phyloP scores from a whole-genome alignment of 2,113 vertebrate species.

The Petroica traversi region DNA sequence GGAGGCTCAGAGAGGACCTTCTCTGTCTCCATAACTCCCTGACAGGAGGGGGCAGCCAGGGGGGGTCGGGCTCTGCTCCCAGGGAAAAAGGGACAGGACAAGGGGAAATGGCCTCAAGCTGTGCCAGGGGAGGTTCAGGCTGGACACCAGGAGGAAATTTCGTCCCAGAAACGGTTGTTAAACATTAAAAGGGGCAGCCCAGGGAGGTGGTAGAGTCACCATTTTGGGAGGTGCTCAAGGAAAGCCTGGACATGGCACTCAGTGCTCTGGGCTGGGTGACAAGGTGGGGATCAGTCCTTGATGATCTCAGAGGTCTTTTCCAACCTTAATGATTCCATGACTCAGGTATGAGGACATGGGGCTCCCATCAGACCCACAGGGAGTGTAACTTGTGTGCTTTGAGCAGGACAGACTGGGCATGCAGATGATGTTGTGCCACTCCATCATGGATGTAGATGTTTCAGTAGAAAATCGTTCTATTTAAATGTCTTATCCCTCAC shows the following conservation, averaged over 20 bases:
- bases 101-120: not conserved
- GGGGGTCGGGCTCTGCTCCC: not conserved
- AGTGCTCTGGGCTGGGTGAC: not conserved
- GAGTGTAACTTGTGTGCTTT: not conserved
- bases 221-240: not conserved
- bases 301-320: not conserved
- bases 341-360: not conserved
- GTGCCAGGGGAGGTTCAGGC: not conserved
- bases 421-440: not conserved
- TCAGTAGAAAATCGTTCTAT: not conserved
- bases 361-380: not conserved
- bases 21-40: not conserved
- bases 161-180: not conserved
- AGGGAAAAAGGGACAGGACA: not conserved
- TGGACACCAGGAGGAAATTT: not conserved
- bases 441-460: not conserved
- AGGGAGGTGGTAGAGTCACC: not conserved
- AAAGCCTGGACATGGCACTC: not conserved
- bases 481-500: not conserved
- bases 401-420: not conserved
- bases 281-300: accelerated
- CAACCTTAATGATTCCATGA: not conserved
- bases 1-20: not conserved
- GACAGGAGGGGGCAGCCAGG: not conserved
- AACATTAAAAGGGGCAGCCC: not conserved